Percentiles rank a stretch among this genome's conserved stretches.
Evolutionary conservation across 2,888 invertebrate species (phyloP).

Genomic region (Cerastoderma edule): DNA sequence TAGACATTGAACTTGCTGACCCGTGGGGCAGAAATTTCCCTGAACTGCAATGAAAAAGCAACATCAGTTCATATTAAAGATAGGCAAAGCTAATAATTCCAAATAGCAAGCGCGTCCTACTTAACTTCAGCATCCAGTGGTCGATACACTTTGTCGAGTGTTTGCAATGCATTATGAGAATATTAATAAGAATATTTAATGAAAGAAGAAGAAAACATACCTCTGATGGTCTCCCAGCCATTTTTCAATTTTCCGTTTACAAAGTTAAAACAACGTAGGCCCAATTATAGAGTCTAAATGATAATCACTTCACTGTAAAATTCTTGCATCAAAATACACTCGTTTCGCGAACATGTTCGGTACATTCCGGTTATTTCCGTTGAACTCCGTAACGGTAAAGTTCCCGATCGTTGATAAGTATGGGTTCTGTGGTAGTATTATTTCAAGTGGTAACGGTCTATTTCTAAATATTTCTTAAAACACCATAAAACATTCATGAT

Average conservation of each 20-base stretch:
- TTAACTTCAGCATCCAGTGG: too few species aligned
- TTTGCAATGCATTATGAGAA: too few species aligned
- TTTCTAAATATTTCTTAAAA: too few species aligned
- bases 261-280: slow-evolving; percentile 2
- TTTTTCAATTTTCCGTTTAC: slow-evolving; percentile 13
- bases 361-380: not conserved
- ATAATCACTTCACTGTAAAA: slow-evolving; percentile 7
- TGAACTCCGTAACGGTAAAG: not conserved
- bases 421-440: not conserved
- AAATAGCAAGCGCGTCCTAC: too few species aligned
- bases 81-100: too few species aligned
- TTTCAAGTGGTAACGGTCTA: too few species aligned
- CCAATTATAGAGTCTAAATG: too few species aligned
- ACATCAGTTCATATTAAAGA: too few species aligned
- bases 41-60: slow-evolving; percentile 65
- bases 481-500: too few species aligned
- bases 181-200: too few species aligned
- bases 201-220: not conserved
- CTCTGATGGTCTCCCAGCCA: not conserved
- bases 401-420: not conserved
- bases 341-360: slow-evolving; percentile 1
- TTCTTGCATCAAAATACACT: slow-evolving; percentile 20
- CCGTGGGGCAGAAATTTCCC: slow-evolving; percentile 77
- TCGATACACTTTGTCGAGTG: too few species aligned
- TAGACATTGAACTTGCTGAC: slow-evolving; percentile 90